Conservation (phyloP, 2,797 vertebrate species). For the Acanthurus leucopareius region DNA sequence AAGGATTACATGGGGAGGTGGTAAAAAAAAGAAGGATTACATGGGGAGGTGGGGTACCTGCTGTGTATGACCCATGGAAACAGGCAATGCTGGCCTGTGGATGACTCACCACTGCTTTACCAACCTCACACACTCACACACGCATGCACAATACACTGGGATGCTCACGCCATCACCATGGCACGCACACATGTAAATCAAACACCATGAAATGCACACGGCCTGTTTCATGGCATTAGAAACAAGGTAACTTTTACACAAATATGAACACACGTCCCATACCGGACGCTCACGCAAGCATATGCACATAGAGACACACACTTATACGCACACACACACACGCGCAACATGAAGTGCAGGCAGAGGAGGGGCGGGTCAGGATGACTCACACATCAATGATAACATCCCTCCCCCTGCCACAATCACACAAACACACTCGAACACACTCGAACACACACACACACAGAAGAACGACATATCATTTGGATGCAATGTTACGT, state of each 20-base stretch:
- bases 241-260: constrained; percentile 10
- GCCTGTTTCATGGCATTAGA: constrained; percentile 17
- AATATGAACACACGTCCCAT: constrained; percentile 14
- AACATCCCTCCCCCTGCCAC: constrained; percentile 66
- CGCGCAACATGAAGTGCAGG: constrained; percentile 53
- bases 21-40: constrained; percentile 47
- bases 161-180: constrained; percentile 28
- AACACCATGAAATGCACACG: constrained; percentile 5
- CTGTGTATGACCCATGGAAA: constrained; percentile 82
- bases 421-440: constrained; percentile 37
- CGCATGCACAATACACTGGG: constrained; percentile 15
- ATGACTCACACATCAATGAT: constrained; percentile 82
- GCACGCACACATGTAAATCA: constrained; percentile 34
- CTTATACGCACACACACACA: background rate
- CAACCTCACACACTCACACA: constrained; percentile 52
- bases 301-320: background rate
- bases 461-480: background rate
- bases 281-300: background rate
- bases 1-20: constrained; percentile 62
- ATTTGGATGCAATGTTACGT: too few relatives aligned
- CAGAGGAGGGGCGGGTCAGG: constrained; percentile 69
- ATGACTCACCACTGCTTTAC: constrained; percentile 82
- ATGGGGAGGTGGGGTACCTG: constrained; percentile 77
- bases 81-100: constrained; percentile 70
- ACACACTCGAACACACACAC: constrained; percentile 30